Percentiles rank a stretch among this genome's conserved stretches.
Conservation (phyloP, 2,797 vertebrate genomes). For the Meriones psammophilus region DNA sequence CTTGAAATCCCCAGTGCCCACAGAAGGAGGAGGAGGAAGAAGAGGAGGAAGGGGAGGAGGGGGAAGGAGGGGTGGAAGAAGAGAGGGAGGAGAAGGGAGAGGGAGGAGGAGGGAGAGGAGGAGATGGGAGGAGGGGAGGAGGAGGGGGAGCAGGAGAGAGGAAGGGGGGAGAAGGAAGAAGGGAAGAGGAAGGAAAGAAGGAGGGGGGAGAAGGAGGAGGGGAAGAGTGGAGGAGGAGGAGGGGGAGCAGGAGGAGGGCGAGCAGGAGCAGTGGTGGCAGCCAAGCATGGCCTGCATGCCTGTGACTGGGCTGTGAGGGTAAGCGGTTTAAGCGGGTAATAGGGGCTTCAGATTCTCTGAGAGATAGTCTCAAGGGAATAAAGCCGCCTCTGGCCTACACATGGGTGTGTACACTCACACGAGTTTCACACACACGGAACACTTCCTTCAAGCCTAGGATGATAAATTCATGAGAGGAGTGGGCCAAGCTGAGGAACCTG, state of each 20-base stretch:
- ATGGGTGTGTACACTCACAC: not conserved
- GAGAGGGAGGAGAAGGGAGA: too few relatives aligned
- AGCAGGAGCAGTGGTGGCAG: not conserved
- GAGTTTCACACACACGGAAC: not conserved
- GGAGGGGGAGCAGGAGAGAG: too few relatives aligned
- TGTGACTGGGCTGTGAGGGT: not conserved
- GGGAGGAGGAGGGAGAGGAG: too few relatives aligned
- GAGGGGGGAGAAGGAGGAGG: fast-evolving
- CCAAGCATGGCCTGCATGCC: not conserved
- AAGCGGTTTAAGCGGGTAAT: too few relatives aligned
- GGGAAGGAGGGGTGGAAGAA: too few relatives aligned
- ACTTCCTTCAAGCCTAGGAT: conserved; percentile 17
- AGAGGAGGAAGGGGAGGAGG: fast-evolving
- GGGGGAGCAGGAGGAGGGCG: too few relatives aligned
- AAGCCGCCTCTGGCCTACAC: not conserved
- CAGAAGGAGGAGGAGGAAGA: not conserved
- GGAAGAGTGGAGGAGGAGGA: too few relatives aligned
- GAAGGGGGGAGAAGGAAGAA: too few relatives aligned
- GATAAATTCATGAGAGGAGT: not conserved
- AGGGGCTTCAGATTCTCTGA: not conserved
- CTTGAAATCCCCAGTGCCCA: not conserved
- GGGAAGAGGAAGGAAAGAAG: too few relatives aligned
- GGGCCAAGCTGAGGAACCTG: not conserved
- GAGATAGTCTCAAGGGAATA: not conserved
- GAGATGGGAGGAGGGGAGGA: too few relatives aligned